Conservation (phyloP, 2,113 vertebrate species). For the Monarcha castaneiventris region DNA sequence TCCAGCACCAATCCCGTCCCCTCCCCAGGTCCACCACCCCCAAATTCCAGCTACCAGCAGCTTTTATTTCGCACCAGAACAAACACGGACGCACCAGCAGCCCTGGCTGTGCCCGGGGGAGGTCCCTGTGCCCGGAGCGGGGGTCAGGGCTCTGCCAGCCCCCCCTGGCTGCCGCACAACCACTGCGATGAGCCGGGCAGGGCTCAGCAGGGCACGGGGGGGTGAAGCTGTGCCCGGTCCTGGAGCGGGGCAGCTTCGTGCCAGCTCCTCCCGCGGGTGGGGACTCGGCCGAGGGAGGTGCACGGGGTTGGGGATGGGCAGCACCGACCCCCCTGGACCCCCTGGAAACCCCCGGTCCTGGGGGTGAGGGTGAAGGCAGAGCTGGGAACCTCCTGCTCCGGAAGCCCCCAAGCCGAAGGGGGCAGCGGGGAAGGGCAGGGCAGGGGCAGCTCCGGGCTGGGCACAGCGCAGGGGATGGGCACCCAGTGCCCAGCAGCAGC, state of each 20-base stretch:
- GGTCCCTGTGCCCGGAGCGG: not conserved
- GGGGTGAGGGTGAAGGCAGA: not conserved
- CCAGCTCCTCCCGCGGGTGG: not conserved
- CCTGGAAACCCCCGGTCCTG: accelerated
- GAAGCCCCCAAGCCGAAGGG: not conserved
- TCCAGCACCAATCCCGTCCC: not conserved
- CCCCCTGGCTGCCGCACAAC: not conserved
- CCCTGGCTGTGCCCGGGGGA: not conserved
- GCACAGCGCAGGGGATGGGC: accelerated
- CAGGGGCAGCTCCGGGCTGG: not conserved
- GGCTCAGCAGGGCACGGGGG: not conserved
- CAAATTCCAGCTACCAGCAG: not conserved
- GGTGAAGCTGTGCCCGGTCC: not conserved
- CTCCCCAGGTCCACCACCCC: not conserved
- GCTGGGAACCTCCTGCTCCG: not conserved
- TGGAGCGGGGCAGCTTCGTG: not conserved
- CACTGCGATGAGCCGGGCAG: not conserved
- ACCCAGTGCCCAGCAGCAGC: not conserved
- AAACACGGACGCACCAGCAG: not conserved
- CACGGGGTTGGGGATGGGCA: not conserved
- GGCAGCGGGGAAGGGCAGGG: not conserved
- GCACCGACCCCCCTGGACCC: accelerated
- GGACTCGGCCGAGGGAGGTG: not conserved
- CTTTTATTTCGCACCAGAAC: slow-evolving; percentile 9
- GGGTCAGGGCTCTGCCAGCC: not conserved